phyloP scores from a whole-genome alignment of 64 coral and sea anemone genomes.

The Trachythela sp. region DNA sequence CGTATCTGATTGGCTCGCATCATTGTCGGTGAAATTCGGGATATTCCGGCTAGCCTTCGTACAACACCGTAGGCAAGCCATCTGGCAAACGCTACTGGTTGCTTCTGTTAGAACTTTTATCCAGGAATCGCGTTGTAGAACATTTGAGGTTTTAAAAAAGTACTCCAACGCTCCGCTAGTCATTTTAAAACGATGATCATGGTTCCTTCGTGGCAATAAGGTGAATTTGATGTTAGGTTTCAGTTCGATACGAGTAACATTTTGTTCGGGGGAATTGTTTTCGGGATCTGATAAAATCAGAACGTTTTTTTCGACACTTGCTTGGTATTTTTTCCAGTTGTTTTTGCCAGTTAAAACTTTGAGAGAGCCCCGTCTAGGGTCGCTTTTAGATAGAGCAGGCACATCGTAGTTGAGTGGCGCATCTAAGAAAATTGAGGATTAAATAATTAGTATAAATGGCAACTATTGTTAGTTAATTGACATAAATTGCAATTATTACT shows the following conservation, averaged over 20 bases:
- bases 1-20: neutral
- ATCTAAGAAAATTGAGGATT: neutral
- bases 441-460: neutral
- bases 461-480: too few relatives aligned
- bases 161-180: neutral
- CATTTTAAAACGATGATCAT: constrained; percentile 22
- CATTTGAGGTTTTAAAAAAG: neutral
- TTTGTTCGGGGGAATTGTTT: neutral
- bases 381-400: neutral
- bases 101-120: neutral
- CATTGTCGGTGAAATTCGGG: neutral
- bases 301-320: neutral
- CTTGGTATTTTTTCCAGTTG: neutral
- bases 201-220: neutral
- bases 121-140: neutral
- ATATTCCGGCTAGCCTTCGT: neutral
- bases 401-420: neutral
- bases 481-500: too few relatives aligned
- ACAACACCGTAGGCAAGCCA: neutral
- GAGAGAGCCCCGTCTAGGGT: neutral
- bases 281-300: neutral
- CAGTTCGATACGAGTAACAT: neutral
- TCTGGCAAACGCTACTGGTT: neutral
- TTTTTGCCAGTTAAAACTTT: constrained; percentile 4
- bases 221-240: neutral